These are phyloP conservation scores for Asbolus verrucosus DNA, from an alignment of 1,140 invertebrate species.

Conservation along the genomic window DNA sequence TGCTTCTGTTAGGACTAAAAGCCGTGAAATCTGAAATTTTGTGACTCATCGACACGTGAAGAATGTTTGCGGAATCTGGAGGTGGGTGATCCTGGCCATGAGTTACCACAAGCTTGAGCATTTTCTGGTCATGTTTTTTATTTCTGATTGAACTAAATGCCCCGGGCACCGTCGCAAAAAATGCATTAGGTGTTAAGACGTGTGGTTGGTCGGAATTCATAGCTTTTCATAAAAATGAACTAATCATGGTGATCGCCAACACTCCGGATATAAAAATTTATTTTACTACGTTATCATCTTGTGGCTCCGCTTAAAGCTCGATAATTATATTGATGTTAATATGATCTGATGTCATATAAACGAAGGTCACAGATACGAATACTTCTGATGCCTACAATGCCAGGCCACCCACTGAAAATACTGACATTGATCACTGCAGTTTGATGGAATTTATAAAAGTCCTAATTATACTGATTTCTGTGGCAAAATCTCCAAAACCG, in stretches of 20 bases:
- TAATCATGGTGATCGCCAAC: too few species aligned
- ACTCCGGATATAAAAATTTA: too few species aligned
- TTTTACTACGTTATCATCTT: too few species aligned
- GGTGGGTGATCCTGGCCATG: background rate
- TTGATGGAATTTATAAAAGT: too few species aligned
- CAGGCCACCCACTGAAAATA: conserved; percentile 17
- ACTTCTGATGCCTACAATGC: conserved; percentile 24
- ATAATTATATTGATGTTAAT: conserved; percentile 33
- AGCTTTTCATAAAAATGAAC: background rate
- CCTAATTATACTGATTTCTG: too few species aligned
- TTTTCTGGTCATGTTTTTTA: too few species aligned
- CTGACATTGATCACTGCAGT: conserved; percentile 12
- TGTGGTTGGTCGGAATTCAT: background rate
- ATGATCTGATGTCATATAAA: conserved; percentile 24
- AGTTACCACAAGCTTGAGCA: too few species aligned
- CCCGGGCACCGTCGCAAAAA: too few species aligned
- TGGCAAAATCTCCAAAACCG: too few species aligned
- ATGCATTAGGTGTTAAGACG: too few species aligned
- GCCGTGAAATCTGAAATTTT: conserved; percentile 26
- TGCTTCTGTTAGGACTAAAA: conserved; percentile 19
- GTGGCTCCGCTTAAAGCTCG: too few species aligned
- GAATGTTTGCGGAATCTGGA: background rate
- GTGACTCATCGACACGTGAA: conserved; percentile 19
- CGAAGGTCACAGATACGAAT: conserved; percentile 26
- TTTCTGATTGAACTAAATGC: too few species aligned